These are phyloP conservation scores for Muscina levida DNA, from an alignment of 2,888 invertebrate species.

Conservation along the genomic window DNA sequence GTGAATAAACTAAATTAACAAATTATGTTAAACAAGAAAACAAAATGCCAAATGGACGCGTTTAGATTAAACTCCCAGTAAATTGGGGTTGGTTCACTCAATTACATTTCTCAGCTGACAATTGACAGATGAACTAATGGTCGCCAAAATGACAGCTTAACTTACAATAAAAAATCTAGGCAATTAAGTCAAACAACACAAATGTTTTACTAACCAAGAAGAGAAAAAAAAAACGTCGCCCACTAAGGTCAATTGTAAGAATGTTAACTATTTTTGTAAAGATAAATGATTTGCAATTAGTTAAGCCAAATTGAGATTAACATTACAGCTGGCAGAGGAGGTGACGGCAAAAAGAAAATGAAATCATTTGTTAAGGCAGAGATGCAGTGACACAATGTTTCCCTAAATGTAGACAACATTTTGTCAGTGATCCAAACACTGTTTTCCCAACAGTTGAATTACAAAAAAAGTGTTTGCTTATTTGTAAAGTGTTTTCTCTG, in stretches of 20 bases:
- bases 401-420: not conserved
- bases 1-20: conserved; percentile 63
- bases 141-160: conserved; percentile 67
- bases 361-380: not conserved
- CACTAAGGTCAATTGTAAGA: conserved; percentile 52
- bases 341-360: conserved; percentile 1
- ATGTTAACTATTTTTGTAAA: conserved; percentile 51
- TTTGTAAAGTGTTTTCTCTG: conserved; percentile 8
- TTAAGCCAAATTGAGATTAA: conserved; percentile 23
- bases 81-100: conserved; percentile 30
- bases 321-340: not conserved
- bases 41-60: not conserved
- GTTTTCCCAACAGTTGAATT: no score
- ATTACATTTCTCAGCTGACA: conserved; percentile 68
- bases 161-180: conserved; percentile 49
- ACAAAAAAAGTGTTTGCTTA: conserved; percentile 8
- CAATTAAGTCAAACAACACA: not conserved
- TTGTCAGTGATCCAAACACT: no score
- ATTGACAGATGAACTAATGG: conserved; percentile 74
- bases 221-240: no score
- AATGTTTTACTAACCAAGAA: not conserved
- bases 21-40: conserved; percentile 61
- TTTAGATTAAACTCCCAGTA: not conserved
- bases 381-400: not conserved
- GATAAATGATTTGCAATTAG: conserved; percentile 61